Conservation (phyloP, 2,888 invertebrate species). For the Hoplodrina ambigua region DNA sequence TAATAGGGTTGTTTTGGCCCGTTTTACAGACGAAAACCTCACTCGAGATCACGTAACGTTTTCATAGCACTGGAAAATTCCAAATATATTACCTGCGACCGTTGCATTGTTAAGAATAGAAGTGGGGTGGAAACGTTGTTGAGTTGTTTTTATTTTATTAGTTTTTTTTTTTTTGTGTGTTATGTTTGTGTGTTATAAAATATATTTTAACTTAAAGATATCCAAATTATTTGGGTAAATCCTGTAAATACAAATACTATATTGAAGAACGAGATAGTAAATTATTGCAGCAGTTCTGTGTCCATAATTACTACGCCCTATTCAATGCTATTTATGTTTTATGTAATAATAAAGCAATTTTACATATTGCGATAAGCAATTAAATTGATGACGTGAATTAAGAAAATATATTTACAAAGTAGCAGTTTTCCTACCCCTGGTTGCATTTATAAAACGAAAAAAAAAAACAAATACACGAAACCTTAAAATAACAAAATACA, state of each 20-base stretch:
- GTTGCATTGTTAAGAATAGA: constrained; percentile 76
- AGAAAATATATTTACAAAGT: too few relatives aligned
- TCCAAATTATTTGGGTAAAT: background rate
- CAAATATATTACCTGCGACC: constrained; percentile 78
- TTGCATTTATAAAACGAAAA: background rate
- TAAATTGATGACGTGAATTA: too few relatives aligned
- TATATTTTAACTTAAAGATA: background rate
- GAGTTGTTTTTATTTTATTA: constrained; percentile 37
- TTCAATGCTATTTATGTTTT: too few relatives aligned
- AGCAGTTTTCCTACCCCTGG: too few relatives aligned
- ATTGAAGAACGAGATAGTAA: background rate
- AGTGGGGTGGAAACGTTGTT: constrained; percentile 60
- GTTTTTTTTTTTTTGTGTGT: constrained; percentile 16
- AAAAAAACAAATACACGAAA: background rate
- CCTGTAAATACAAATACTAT: background rate
- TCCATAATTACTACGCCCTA: background rate
- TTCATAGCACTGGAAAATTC: constrained; percentile 83
- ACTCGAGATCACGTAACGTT: constrained; percentile 82
- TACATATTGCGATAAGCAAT: too few relatives aligned
- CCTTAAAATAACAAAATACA: constrained; percentile 26
- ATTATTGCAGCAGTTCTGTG: background rate
- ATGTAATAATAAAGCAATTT: too few relatives aligned
- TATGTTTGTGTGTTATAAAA: background rate
- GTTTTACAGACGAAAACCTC: constrained; percentile 70
- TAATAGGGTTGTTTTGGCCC: constrained; percentile 74